Evolutionary conservation across 2,797 vertebrate genomes (phyloP).

Genomic region (Etheostoma nigrum): DNA sequence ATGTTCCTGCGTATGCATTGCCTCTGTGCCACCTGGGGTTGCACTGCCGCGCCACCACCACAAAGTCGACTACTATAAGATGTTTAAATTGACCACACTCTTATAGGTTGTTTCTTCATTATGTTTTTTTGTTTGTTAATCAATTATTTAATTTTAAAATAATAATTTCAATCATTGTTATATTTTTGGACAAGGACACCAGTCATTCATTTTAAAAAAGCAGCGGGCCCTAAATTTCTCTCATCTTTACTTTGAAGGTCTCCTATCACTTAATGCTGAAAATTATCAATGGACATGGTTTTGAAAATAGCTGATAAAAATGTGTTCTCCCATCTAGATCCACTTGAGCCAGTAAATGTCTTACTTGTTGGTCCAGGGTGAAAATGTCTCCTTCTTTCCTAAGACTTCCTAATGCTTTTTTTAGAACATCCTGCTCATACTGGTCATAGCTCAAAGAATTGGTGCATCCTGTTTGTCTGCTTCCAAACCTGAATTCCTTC

Average conservation of each 20-base stretch:
- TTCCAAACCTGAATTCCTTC: slow-evolving; percentile 35
- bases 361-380: slow-evolving; percentile 31
- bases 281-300: not conserved
- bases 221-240: not conserved
- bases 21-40: no score
- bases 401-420: slow-evolving; percentile 52
- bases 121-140: not conserved
- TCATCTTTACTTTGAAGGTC: not conserved
- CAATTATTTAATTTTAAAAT: not conserved
- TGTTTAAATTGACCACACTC: not conserved
- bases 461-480: slow-evolving; percentile 63
- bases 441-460: slow-evolving; percentile 56
- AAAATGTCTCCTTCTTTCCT: slow-evolving; percentile 24
- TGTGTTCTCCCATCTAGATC: not conserved
- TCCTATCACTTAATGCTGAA: not conserved
- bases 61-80: not conserved
- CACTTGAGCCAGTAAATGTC: slow-evolving; percentile 18
- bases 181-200: not conserved
- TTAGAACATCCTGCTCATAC: slow-evolving; percentile 70
- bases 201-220: not conserved
- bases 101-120: not conserved
- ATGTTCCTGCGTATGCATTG: no score
- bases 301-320: not conserved
- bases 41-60: not conserved
- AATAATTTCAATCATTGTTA: not conserved